Conservation (phyloP, 2,113 vertebrate genomes). For the Sminthopsis crassicaudata region DNA sequence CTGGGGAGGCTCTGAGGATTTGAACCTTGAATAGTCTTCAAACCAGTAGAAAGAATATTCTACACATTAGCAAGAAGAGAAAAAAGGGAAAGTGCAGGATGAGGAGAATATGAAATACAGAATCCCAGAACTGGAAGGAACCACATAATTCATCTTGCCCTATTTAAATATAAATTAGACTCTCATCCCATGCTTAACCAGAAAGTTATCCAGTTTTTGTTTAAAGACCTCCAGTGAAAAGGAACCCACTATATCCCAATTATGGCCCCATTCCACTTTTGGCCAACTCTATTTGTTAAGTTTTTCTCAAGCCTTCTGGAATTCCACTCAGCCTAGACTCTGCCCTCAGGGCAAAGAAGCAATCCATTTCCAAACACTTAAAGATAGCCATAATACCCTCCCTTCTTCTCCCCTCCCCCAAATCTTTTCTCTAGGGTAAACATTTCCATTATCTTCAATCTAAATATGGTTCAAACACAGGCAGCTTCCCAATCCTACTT, state of each 20-base stretch:
- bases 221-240: not conserved
- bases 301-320: not conserved
- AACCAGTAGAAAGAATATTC: not conserved
- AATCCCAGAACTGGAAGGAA: not conserved
- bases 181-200: not conserved
- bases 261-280: not conserved
- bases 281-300: not conserved
- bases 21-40: not conserved
- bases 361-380: not conserved
- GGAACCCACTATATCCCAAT: not conserved
- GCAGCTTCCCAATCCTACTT: not conserved
- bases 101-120: not conserved
- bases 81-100: not conserved
- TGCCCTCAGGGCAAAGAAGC: not conserved
- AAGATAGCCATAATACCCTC: not conserved
- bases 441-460: not conserved
- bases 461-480: not conserved
- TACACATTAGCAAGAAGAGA: not conserved
- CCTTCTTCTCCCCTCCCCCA: not conserved
- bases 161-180: not conserved
- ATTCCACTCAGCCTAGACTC: not conserved
- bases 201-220: not conserved
- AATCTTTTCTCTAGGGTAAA: not conserved
- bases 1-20: not conserved
- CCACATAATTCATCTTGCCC: not conserved